Evolutionary conservation across 1,140 invertebrate species (phyloP).

Genomic region (Pogonus chalceus): DNA sequence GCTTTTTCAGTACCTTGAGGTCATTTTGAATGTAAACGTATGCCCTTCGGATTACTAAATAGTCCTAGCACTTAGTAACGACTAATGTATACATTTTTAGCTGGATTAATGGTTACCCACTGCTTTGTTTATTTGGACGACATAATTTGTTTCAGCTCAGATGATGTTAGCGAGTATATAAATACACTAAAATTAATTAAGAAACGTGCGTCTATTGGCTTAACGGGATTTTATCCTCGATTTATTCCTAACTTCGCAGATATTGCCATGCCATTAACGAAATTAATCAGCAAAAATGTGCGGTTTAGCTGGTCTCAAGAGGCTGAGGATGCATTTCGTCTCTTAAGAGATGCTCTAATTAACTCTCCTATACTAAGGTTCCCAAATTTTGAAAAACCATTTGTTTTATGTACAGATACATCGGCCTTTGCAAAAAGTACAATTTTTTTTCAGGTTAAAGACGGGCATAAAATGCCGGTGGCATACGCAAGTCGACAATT

Average conservation of each 20-base stretch:
- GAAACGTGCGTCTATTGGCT: slow-evolving; percentile 20
- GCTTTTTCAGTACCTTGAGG: not conserved
- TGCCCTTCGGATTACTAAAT: not conserved
- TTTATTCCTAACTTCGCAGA: slow-evolving; percentile 21
- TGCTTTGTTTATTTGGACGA: slow-evolving; percentile 22
- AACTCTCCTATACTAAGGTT: slow-evolving; percentile 18
- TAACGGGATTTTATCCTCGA: slow-evolving; percentile 21
- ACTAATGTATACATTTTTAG: slow-evolving; percentile 14
- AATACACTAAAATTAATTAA: slow-evolving; percentile 12
- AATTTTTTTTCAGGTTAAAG: slow-evolving; percentile 19
- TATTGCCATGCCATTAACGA: slow-evolving; percentile 18
- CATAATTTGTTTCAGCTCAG: slow-evolving; percentile 17
- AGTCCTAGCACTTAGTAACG: not conserved
- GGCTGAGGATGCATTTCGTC: not conserved
- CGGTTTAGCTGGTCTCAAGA: not conserved
- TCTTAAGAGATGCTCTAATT: slow-evolving; percentile 15
- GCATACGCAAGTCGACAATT: slow-evolving; percentile 24
- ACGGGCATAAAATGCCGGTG: slow-evolving; percentile 21
- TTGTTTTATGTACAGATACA: slow-evolving; percentile 22
- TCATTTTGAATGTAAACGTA: not conserved
- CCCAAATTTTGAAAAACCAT: slow-evolving; percentile 20
- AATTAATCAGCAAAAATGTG: slow-evolving; percentile 9
- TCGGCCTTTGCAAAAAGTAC: slow-evolving; percentile 19
- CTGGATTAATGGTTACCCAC: slow-evolving; percentile 14
- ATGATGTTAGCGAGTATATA: slow-evolving; percentile 23